Percentiles rank a stretch among this genome's conserved stretches.
Evolutionary conservation across 2,797 vertebrate genomes (phyloP).

Genomic region (Bradypodion pumilum): DNA sequence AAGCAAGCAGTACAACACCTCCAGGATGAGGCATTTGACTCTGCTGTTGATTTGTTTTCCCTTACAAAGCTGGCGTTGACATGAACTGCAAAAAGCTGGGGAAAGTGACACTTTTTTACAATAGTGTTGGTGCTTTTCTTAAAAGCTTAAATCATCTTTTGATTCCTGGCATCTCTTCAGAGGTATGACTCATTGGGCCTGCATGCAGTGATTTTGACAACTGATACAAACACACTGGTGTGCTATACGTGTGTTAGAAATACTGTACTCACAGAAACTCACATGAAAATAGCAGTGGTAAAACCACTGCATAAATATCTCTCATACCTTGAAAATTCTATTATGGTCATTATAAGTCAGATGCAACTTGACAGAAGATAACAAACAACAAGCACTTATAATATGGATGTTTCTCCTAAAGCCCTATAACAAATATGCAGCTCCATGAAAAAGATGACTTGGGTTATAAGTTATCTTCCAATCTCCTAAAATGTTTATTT

Average conservation of each 20-base stretch:
- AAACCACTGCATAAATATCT: too few relatives aligned
- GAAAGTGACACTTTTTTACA: not conserved
- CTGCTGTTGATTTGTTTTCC: not conserved
- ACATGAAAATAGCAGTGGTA: too few relatives aligned
- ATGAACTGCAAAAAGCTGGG: not conserved
- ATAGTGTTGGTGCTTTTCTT: not conserved
- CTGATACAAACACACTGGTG: not conserved
- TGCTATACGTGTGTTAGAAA: not conserved
- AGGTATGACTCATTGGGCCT: not conserved
- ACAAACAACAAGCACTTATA: too few relatives aligned
- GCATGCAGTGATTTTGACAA: not conserved
- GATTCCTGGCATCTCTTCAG: not conserved
- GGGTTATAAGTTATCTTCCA: too few relatives aligned
- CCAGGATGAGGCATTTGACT: not conserved
- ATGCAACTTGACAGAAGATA: too few relatives aligned
- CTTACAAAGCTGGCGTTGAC: not conserved
- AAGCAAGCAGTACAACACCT: not conserved
- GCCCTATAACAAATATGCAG: too few relatives aligned
- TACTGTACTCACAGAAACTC: not conserved
- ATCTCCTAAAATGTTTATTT: too few relatives aligned
- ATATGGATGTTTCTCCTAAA: too few relatives aligned
- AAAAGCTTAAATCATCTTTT: not conserved
- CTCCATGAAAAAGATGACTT: too few relatives aligned
- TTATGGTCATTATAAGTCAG: too few relatives aligned
- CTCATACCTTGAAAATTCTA: too few relatives aligned